phyloP scores from a whole-genome alignment of 2,888 invertebrate genomes.

The Ichneumon xanthorius region DNA sequence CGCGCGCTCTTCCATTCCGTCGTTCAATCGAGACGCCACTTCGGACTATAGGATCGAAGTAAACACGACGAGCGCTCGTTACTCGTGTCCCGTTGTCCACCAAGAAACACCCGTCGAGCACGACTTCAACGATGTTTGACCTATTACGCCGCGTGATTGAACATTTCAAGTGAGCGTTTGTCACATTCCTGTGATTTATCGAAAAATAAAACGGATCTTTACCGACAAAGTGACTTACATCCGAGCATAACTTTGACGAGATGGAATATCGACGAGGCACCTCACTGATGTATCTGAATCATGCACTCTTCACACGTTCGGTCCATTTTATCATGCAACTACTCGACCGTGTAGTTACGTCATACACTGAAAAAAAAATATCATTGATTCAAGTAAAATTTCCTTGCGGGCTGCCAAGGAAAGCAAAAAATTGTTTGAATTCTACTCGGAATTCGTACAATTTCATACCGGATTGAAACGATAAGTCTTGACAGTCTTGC shows the following conservation, averaged over 20 bases:
- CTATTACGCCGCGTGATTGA: conserved; percentile 25
- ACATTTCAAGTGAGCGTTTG: conserved; percentile 8
- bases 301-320: no score
- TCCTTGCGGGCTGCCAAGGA: no score
- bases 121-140: conserved; percentile 24
- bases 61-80: conserved; percentile 25
- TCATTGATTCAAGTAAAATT: no score
- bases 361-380: no score
- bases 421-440: no score
- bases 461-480: no score
- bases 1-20: not conserved
- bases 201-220: conserved; percentile 11
- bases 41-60: conserved; percentile 32
- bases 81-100: not conserved
- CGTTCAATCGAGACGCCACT: conserved; percentile 42
- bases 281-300: no score
- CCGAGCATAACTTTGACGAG: not conserved
- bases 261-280: not conserved
- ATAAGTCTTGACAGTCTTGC: no score
- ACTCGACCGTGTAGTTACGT: no score
- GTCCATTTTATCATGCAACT: no score
- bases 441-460: no score
- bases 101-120: not conserved
- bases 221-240: not conserved
- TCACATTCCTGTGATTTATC: conserved; percentile 21